These are phyloP conservation scores for Melanotaenia duboulayi DNA, from an alignment of 2,113 vertebrate genomes.

Conservation along the genomic window DNA sequence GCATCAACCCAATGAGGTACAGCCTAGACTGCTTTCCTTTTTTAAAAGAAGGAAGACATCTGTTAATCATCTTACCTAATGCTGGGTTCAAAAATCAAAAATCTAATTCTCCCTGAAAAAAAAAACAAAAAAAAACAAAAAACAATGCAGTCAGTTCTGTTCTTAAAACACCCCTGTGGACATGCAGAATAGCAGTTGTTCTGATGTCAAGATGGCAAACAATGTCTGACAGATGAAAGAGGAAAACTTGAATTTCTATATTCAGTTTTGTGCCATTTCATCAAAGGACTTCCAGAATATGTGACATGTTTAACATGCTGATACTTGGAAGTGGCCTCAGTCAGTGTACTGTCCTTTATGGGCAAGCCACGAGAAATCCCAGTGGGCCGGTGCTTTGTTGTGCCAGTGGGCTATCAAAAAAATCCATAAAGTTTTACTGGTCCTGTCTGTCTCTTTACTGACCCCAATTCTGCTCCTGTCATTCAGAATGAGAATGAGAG, in stretches of 20 bases:
- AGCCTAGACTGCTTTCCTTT: neutral
- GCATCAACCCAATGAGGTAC: neutral
- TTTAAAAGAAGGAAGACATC: neutral
- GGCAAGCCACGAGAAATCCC: neutral
- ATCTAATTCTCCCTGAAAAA: neutral
- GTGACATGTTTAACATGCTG: neutral
- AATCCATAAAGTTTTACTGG: conserved; percentile 14
- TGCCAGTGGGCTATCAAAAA: neutral
- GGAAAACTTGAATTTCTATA: neutral
- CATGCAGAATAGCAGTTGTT: neutral
- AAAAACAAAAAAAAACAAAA: neutral
- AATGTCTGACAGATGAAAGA: neutral
- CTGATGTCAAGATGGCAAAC: neutral
- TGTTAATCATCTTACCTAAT: neutral
- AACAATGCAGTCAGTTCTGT: neutral
- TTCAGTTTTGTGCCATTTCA: neutral
- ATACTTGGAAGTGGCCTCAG: neutral
- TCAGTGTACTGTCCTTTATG: neutral
- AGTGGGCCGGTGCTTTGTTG: neutral
- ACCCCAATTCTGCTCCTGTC: neutral
- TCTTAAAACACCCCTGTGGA: neutral
- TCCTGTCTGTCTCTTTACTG: neutral
- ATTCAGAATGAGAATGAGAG: neutral
- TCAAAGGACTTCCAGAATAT: neutral
- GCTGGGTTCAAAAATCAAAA: neutral